Base-by-base conservation (phyloP, 2,888 invertebrate genomes). In the Noctua fimbriata region DNA sequence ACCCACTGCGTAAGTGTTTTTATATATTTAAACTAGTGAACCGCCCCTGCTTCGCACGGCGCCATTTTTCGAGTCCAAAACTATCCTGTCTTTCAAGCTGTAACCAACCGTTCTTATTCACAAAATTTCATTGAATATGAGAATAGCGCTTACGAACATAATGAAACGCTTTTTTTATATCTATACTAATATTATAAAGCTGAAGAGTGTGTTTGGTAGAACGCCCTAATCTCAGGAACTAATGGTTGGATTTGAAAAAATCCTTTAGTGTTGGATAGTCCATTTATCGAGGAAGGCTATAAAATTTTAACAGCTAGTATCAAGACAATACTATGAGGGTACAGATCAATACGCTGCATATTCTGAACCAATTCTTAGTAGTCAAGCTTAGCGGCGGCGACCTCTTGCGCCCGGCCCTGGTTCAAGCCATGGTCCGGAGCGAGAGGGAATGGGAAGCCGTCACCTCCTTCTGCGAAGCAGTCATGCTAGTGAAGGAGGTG, bases 261-360 rank as follows among this genome's bases (percentile, higher is more conserved):
- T 36, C 1, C 3, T 36, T 36, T 36, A 36, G 32, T 36, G 32
- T 36, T 36, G 1, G 3, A 36, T 36, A 36, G 32, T 36, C 32
- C 32, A 36, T 36, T 36, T 36, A 36, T 36, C 32, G 32, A 36
- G 32, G 3, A 36, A 36, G 32, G 32, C n/a, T n/a, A n/a, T n/a
- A n/a, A n/a, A n/a, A n/a, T n/a, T n/a, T n/a, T n/a, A n/a, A 36
- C 32, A 36, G 32, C 32, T 36, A 36, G 32, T 36, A 16, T 16
- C 18, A 9, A 41, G 41, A 24, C 24, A 44, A 70, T 36, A 71
- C 6, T 24, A 18, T 7, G 41, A 60, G 21, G 44, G 14, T 14
- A 60, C 67, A 44, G 60, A 76, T 36, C 49, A 80, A 60, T 32
- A 60, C 21, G n/a, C 44, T 69, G 44, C 9, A 36, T 49, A 75